phyloP scores from a whole-genome alignment of 2,888 invertebrate species.

The Orthosia incerta region DNA sequence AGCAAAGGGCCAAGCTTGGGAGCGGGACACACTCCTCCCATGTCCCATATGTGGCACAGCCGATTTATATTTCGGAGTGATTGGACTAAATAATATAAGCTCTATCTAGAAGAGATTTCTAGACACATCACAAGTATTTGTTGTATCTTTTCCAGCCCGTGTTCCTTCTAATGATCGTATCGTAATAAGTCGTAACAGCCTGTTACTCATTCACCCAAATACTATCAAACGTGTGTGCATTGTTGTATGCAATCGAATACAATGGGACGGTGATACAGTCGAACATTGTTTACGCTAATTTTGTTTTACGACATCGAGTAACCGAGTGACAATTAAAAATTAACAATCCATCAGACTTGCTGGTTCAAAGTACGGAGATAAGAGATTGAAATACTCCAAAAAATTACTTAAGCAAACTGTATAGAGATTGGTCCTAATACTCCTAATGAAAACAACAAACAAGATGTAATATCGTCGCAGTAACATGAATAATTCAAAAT shows the following conservation, averaged over 20 bases:
- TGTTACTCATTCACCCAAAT: conserved; percentile 8
- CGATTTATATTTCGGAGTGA: not conserved
- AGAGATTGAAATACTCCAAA: not conserved
- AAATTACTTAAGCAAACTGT: conserved; percentile 5
- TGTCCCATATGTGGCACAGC: not conserved
- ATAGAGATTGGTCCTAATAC: not conserved
- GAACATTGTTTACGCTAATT: conserved; percentile 24
- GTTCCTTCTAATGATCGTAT: not conserved
- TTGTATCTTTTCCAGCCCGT: not conserved
- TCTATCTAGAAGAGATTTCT: not conserved
- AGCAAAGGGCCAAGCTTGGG: not conserved
- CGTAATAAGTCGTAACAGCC: not conserved
- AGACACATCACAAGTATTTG: not conserved
- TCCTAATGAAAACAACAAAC: conserved; percentile 28
- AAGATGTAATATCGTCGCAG: conserved; percentile 14
- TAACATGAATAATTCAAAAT: conserved; percentile 71
- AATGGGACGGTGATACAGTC: conserved; percentile 1
- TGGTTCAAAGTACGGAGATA: conserved; percentile 13
- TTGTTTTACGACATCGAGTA: conserved; percentile 16
- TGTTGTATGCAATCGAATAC: conserved; percentile 15
- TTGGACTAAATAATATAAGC: not conserved
- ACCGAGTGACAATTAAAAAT: conserved; percentile 17
- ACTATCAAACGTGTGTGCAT: conserved; percentile 3
- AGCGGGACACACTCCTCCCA: not conserved
- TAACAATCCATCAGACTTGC: not conserved